A percentile compares a stretch with the other conserved stretches of the same genome.
Evolutionary conservation across 1,140 invertebrate genomes (phyloP).

Genomic region (Cotesia vestalis): DNA sequence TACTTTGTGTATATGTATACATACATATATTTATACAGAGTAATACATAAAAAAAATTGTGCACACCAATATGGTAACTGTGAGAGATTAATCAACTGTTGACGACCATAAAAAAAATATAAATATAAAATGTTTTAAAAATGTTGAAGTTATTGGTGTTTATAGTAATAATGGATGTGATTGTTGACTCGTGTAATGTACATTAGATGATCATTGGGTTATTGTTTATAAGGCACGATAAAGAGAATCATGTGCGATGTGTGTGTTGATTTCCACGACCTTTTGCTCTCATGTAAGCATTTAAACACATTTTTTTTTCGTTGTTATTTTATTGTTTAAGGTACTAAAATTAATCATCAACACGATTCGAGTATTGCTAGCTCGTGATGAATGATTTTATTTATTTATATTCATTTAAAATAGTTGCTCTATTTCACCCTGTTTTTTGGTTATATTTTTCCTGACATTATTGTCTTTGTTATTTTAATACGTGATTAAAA

Average conservation of each 20-base stretch:
- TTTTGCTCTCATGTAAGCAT: conserved; percentile 79
- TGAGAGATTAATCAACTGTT: conserved; percentile 55
- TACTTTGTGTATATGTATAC: too few species aligned
- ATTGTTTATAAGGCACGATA: conserved; percentile 42
- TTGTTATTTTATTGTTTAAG: conserved; percentile 25
- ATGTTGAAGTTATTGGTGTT: conserved; percentile 56
- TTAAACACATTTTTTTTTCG: conserved; percentile 39
- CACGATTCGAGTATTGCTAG: conserved; percentile 19
- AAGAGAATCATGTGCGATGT: conserved; percentile 76
- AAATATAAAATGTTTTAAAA: conserved; percentile 31
- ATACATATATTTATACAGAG: not conserved
- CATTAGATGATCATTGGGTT: conserved; percentile 42
- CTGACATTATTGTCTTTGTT: too few species aligned
- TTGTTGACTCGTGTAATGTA: conserved; percentile 52
- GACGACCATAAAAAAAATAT: conserved; percentile 36
- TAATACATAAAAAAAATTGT: conserved; percentile 11
- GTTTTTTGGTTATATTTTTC: too few species aligned
- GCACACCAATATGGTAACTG: conserved; percentile 58
- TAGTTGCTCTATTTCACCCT: not conserved
- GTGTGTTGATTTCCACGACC: conserved; percentile 80
- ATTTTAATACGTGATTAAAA: too few species aligned
- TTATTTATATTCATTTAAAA: conserved; percentile 12
- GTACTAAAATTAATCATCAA: conserved; percentile 20
- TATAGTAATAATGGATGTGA: conserved; percentile 44
- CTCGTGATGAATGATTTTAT: conserved; percentile 19